Conservation (phyloP, 2,888 invertebrate genomes). For the Sarcophaga variegata region DNA sequence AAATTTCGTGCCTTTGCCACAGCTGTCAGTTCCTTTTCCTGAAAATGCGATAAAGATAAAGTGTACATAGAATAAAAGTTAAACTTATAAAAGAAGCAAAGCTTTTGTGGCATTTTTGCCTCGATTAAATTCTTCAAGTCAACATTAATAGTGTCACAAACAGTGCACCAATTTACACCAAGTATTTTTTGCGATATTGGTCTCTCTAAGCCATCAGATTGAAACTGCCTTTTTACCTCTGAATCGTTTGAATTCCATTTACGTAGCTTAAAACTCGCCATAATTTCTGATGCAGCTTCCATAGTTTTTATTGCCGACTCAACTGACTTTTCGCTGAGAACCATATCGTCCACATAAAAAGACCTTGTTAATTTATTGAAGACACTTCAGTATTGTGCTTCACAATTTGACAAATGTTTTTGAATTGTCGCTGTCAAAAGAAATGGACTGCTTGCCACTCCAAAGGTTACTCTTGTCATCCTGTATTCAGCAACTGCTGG, state of each 20-base stretch:
- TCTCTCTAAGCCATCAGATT: slow-evolving; percentile 30
- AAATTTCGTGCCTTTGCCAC: no score
- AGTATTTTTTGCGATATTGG: slow-evolving; percentile 44
- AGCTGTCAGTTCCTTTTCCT: no score
- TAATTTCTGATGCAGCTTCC: slow-evolving; percentile 50
- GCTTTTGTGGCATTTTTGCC: slow-evolving; percentile 22
- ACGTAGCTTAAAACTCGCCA: slow-evolving; percentile 60
- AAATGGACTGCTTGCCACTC: no score
- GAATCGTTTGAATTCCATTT: slow-evolving; percentile 64
- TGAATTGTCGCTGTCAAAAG: no score
- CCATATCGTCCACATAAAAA: slow-evolving; percentile 50
- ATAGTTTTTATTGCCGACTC: slow-evolving; percentile 29
- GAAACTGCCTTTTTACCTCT: slow-evolving; percentile 25
- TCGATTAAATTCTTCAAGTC: slow-evolving; percentile 47
- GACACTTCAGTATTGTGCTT: no score
- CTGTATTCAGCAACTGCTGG: no score
- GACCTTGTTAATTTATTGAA: no score
- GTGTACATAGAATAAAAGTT: no score
- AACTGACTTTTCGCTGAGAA: slow-evolving; percentile 49
- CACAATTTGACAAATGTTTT: no score
- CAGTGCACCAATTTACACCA: slow-evolving; percentile 31
- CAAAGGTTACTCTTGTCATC: no score
- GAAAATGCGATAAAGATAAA: no score
- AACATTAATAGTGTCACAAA: slow-evolving; percentile 48
- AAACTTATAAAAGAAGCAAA: no score